phyloP scores from a whole-genome alignment of 2,888 invertebrate species.

The Syrphus vitripennis region DNA sequence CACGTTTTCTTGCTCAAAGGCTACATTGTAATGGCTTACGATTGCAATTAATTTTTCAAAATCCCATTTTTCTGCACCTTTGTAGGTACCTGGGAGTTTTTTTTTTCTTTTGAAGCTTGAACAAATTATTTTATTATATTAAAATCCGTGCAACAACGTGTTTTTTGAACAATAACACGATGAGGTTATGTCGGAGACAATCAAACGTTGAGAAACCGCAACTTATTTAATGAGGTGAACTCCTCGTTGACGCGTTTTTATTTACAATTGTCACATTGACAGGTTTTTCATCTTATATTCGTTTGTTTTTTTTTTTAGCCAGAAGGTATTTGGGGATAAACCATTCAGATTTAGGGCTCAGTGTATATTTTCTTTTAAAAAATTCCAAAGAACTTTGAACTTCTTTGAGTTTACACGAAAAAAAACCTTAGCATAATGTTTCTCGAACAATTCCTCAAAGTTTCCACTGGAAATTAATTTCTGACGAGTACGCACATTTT shows the following conservation, averaged over 20 bases:
- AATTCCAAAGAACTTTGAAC: not conserved
- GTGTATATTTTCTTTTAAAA: constrained; percentile 22
- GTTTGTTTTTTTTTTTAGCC: constrained; percentile 17
- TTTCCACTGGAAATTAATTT: too few relatives aligned
- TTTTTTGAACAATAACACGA: constrained; percentile 57
- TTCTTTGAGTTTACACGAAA: not conserved
- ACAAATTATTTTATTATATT: not conserved
- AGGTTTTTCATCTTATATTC: constrained; percentile 32
- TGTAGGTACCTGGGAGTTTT: not conserved
- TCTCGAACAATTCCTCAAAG: too few relatives aligned
- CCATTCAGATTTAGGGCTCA: constrained; percentile 63
- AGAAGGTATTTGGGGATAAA: constrained; percentile 36
- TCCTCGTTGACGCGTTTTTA: constrained; percentile 43
- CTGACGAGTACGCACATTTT: not conserved
- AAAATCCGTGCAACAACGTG: constrained; percentile 59
- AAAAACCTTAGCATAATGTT: too few relatives aligned
- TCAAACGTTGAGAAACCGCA: constrained; percentile 45
- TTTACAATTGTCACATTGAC: constrained; percentile 63
- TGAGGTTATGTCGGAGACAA: constrained; percentile 57
- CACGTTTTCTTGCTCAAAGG: constrained; percentile 51
- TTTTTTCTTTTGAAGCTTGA: not conserved
- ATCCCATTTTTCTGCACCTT: not conserved
- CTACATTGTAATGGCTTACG: constrained; percentile 64
- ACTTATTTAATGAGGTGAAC: constrained; percentile 52
- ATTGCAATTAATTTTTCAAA: constrained; percentile 54